Evolutionary conservation across 2,113 vertebrate genomes (phyloP), one percentile per base, ranked within the genome.

Genomic region (Corvus cornix): DNA sequence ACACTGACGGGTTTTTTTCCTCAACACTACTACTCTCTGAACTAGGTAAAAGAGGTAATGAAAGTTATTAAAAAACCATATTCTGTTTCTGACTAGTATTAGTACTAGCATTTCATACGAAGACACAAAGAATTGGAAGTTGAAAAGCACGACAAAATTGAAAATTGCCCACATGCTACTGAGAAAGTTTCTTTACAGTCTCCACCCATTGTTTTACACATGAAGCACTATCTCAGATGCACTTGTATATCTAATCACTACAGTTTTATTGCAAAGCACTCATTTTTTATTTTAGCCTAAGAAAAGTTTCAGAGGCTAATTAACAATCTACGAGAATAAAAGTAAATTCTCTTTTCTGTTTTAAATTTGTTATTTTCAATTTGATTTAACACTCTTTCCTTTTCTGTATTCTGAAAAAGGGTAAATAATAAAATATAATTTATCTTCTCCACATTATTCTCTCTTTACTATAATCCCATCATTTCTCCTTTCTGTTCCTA

Each of bases 401-500:
- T 69, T 85, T 82, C 48, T 80, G 10, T 19, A 35, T 46, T 90
- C 51, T 74, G 63, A 88, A 81, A 97, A 94, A 84, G 10, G 16
- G 6, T 53, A 67, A 77, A 72, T 30, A 82, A 16, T 27, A 59
- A 93, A 76, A 19, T 10, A 33, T 30, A 10, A 88, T 89, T 95
- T 95, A 92, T 76, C 63, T 81, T 70, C 70, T 87, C 82, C 90
- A 86, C 72, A 86, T 84, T 79, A 76, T 90, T 93, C 79, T 94
- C 67, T 90, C 51, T 62, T 90, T 8, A 5, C 6, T 69, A 5
- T 28, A 55, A 86, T 69, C 31, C 73, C 18, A 53, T 59, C 0
- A 43, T 46, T 80, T 81, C 4, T 77, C 18, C 15, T 88, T 7
- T 78, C 46, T 44, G 4, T 19, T 55, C 26, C 8, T 48, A 11